Evolutionary conservation across 2,113 vertebrate species (phyloP).

Genomic region (Mesitornis unicolor): DNA sequence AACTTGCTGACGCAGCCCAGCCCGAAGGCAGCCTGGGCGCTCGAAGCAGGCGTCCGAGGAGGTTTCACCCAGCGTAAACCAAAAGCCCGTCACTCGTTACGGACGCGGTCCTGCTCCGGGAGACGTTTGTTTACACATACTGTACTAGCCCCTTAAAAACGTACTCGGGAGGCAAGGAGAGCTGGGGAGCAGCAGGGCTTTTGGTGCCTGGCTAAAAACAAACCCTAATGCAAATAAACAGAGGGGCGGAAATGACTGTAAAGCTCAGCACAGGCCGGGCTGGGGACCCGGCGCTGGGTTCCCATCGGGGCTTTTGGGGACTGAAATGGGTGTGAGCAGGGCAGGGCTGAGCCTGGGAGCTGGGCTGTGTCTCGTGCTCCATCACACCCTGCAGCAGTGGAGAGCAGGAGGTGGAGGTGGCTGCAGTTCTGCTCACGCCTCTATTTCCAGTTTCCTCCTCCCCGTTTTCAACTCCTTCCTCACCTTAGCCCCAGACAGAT

Average conservation of each 20-base stretch:
- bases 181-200: slow-evolving; percentile 13
- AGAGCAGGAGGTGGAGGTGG: not conserved
- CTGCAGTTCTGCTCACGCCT: not conserved
- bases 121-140: slow-evolving; percentile 48
- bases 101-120: slow-evolving; percentile 24
- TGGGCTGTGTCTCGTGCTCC: not conserved
- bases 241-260: slow-evolving; percentile 49
- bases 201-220: slow-evolving; percentile 35
- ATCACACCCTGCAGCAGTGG: not conserved
- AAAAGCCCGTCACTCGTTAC: slow-evolving; percentile 36
- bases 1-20: slow-evolving; percentile 56
- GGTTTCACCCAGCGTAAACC: slow-evolving; percentile 43
- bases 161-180: not conserved
- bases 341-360: not conserved
- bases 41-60: not conserved
- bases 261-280: slow-evolving; percentile 32
- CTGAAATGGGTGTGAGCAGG: not conserved
- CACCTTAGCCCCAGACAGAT: slow-evolving; percentile 72
- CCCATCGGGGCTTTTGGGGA: not conserved
- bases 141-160: slow-evolving; percentile 39
- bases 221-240: slow-evolving; percentile 59
- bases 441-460: not conserved
- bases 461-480: not conserved
- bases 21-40: slow-evolving; percentile 41
- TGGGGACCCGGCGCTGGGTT: slow-evolving; percentile 5